Base-by-base conservation (phyloP, 1,140 invertebrate species). In the Drosophila funebris region DNA sequence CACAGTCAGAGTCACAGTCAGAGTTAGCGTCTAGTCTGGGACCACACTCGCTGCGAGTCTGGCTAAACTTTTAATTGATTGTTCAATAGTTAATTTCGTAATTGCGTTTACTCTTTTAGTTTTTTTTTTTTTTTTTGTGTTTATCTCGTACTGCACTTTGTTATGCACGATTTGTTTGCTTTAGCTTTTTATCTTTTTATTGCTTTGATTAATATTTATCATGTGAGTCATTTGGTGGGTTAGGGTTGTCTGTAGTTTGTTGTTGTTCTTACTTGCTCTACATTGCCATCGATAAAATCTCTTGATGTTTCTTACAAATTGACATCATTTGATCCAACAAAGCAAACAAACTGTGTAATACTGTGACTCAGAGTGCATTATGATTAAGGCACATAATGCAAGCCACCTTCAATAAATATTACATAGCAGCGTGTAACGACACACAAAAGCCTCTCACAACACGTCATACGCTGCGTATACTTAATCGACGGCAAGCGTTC, bases 391-490 rank as follows among this genome's bases (percentile, higher is more conserved):
- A 18, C 37, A 58, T 57, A 43, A 60, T 33, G 54, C 16, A 31
- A 33, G 13, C 13, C 57, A 53, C 27, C 27, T 50, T 31, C 44
- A 24, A 52, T 52, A 39, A 46, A 14, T 22, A 27, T 14, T 4
- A 13, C 24, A 31, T 7, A 5, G 13, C 14, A 14, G 13, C 8
- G 7, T n/a, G n/a, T 1, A 27, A 27, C 24, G 2, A 27, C 24
- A 27, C 24, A 27, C 24, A 27, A 27, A 27, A 4, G 24, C 24
- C 24, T 27, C 24, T 27, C 24, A 4, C 22, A 8, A 16, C 27
- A 16, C 43, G 64, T 62, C 50, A 73, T 62, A 69, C 48, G 71
- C 64, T 44, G 64, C 71, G 71, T 73, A 73, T 73, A 33, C 71
- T 62, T 62, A 69, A 69, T 69, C 16, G 16, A 46, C 9, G 8